A percentile compares a stretch with the other conserved stretches of the same genome.
phyloP scores from a whole-genome alignment of 2,888 invertebrate species.

The Perdita meconis region DNA sequence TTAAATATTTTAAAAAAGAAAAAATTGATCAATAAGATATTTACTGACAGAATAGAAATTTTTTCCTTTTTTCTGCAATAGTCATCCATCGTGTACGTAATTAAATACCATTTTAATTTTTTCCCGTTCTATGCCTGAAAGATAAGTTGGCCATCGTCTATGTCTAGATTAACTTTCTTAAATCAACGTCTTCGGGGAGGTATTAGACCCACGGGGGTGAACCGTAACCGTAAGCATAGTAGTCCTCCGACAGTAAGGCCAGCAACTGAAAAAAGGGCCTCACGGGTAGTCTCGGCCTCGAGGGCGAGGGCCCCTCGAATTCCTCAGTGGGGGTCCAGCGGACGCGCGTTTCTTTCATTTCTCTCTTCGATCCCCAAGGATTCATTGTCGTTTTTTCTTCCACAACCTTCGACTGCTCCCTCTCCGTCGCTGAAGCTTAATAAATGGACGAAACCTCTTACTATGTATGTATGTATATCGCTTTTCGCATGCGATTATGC shows the following conservation, averaged over 20 bases:
- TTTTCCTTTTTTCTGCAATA: too few relatives aligned
- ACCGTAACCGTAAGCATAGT: conserved; percentile 35
- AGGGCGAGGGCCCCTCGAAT: conserved; percentile 65
- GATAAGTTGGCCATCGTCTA: conserved; percentile 8
- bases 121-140: too few relatives aligned
- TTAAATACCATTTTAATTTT: too few relatives aligned
- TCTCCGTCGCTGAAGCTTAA: not conserved
- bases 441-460: not conserved
- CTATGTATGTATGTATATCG: too few relatives aligned
- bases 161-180: conserved; percentile 47
- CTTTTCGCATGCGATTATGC: too few relatives aligned
- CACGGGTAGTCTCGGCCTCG: conserved; percentile 66
- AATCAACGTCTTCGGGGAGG: conserved; percentile 66
- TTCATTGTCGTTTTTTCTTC: conserved; percentile 51
- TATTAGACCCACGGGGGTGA: conserved; percentile 58
- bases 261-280: conserved; percentile 72
- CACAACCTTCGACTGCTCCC: not conserved
- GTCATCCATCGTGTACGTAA: too few relatives aligned
- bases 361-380: conserved; percentile 49
- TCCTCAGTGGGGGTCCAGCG: conserved; percentile 68
- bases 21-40: too few relatives aligned
- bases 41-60: too few relatives aligned
- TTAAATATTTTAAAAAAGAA: too few relatives aligned
- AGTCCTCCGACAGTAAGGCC: conserved; percentile 40
- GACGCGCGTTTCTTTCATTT: conserved; percentile 45